Base-by-base conservation (phyloP, 2,888 invertebrate species). In the Oegoconia quadripuncta region DNA sequence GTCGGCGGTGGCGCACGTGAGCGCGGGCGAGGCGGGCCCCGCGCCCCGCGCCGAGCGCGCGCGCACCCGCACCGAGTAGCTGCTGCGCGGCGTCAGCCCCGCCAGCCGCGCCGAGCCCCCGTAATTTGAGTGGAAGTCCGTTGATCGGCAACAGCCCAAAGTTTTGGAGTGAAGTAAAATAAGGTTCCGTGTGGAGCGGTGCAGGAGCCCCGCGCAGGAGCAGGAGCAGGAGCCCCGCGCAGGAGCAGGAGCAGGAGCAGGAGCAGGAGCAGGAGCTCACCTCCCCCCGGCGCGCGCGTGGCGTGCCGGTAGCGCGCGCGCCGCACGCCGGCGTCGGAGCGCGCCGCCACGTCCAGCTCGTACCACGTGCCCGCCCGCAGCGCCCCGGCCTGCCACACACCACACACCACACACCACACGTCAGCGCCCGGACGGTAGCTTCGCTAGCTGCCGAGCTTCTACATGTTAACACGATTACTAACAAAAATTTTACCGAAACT, bases 401-500 rank as follows among this genome's bases (percentile, higher is more conserved):
- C 3, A 7, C 17, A 75, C 62, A 34, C 67, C 60, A 15, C 83
- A 79, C 55, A 86, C 67, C 54, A 91, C 89, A 25, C 93, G 87
- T 23, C 89, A 89, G 76, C 92, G 93, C 49, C 90, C 88, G 12
- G 80, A 78, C 55, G n/a, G n/a, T n/a, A n/a, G n/a, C n/a, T n/a
- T n/a, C 93, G 90, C 2, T 91, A 89, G 75, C 95, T 95, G 41
- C 92, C 92, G 18, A 3, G n/a, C n/a, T n/a, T n/a, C n/a, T n/a
- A 5, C 18, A 7, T 3, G 18, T 7, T 5, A 3, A n/a, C n/a
- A n/a, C n/a, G n/a, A n/a, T n/a, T n/a, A n/a, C n/a, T n/a, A n/a
- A n/a, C n/a, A n/a, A n/a, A n/a, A n/a, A n/a, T n/a, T n/a, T n/a
- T n/a, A n/a, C n/a, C n/a, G n/a, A n/a, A n/a, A n/a, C n/a, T n/a